These are phyloP conservation scores for Proterorhinus semilunaris DNA, from an alignment of 2,113 vertebrate species.

Conservation along the genomic window DNA sequence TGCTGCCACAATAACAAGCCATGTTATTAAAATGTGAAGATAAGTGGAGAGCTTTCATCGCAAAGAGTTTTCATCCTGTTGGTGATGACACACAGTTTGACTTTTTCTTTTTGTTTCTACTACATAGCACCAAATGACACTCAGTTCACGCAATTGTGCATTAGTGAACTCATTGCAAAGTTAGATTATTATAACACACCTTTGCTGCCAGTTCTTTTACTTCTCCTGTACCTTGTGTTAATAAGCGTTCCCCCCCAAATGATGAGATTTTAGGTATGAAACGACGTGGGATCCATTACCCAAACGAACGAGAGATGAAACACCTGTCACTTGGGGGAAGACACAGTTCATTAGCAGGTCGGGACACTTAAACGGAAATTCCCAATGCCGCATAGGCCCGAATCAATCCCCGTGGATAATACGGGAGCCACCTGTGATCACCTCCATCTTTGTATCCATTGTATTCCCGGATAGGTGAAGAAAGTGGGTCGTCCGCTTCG, in stretches of 20 bases:
- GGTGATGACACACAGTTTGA: neutral
- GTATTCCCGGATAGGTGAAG: slow-evolving; percentile 25
- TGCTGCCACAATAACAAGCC: neutral
- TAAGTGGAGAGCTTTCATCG: neutral
- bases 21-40: neutral
- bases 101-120: neutral
- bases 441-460: slow-evolving; percentile 51
- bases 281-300: slow-evolving; percentile 5
- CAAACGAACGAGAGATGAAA: slow-evolving; percentile 56
- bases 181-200: neutral
- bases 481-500: slow-evolving; percentile 44
- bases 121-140: neutral
- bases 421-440: slow-evolving; percentile 53
- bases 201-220: neutral
- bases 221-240: neutral
- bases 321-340: slow-evolving; percentile 34
- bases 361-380: slow-evolving; percentile 28
- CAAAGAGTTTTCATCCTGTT: neutral
- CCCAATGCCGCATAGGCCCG: slow-evolving; percentile 17
- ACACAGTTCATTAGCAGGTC: slow-evolving; percentile 44
- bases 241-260: neutral
- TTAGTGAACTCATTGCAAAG: neutral
- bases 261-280: slow-evolving; percentile 5
- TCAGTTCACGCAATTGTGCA: neutral
- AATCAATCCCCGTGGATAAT: slow-evolving; percentile 27